Conservation (phyloP, 2,888 invertebrate species). For the Amphipoea oculea region DNA sequence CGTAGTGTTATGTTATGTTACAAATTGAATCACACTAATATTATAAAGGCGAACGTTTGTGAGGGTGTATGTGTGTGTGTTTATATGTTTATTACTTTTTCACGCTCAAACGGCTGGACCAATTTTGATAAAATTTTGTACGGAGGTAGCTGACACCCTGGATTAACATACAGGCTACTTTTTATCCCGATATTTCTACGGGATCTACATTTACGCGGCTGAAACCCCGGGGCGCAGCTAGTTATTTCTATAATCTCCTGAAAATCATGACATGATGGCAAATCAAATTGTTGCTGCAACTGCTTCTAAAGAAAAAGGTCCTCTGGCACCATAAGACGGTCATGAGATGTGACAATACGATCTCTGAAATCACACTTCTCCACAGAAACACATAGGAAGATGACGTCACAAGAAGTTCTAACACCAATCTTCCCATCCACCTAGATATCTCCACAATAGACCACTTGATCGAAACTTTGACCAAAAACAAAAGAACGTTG, state of each 20-base stretch:
- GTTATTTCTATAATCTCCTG: not conserved
- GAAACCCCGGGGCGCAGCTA: too few relatives aligned
- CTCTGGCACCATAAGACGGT: not conserved
- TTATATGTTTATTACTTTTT: too few relatives aligned
- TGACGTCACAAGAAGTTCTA: slow-evolving; percentile 7
- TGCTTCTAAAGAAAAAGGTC: not conserved
- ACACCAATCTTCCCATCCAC: slow-evolving; percentile 3
- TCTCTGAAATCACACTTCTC: not conserved
- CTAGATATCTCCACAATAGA: slow-evolving; percentile 21
- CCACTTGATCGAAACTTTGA: slow-evolving; percentile 44
- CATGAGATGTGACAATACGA: not conserved
- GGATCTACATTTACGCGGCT: too few relatives aligned
- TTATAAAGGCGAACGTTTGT: too few relatives aligned
- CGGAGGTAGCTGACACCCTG: too few relatives aligned
- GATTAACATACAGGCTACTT: too few relatives aligned
- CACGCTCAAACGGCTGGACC: too few relatives aligned
- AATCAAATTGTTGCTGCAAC: not conserved
- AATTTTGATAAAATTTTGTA: too few relatives aligned
- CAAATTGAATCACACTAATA: not conserved
- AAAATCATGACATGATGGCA: not conserved
- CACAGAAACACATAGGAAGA: not conserved
- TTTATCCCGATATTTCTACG: too few relatives aligned
- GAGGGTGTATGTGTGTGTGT: too few relatives aligned
- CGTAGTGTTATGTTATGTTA: not conserved
- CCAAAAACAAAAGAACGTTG: slow-evolving; percentile 43